These are phyloP conservation scores for Daubentonia madagascariensis DNA, from an alignment of 2,113 vertebrate species.

Conservation along the genomic window DNA sequence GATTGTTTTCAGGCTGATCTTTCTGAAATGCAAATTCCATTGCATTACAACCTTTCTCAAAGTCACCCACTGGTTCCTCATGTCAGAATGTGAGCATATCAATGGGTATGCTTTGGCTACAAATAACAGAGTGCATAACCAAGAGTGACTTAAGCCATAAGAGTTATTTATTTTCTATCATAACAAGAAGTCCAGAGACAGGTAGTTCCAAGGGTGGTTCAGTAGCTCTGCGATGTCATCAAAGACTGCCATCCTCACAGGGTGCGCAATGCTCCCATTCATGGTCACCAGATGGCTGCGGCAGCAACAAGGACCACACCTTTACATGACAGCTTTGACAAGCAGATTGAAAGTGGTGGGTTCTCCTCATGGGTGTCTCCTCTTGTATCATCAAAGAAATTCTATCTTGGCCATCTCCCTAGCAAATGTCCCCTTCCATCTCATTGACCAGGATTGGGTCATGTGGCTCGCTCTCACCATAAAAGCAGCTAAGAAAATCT, in stretches of 20 bases:
- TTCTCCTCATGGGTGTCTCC: background rate
- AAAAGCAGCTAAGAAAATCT: background rate
- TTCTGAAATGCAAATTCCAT: background rate
- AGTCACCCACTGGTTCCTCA: background rate
- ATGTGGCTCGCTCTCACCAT: background rate
- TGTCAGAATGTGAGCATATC: background rate
- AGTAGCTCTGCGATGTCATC: background rate
- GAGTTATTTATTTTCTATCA: background rate
- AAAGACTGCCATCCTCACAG: background rate
- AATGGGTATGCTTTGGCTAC: background rate
- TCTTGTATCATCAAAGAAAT: background rate
- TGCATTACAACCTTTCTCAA: background rate
- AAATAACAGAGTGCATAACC: background rate
- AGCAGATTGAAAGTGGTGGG: background rate
- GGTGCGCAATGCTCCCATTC: background rate
- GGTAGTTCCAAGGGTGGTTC: background rate
- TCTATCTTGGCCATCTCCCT: background rate
- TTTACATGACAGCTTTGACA: too few relatives aligned
- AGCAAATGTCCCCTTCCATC: background rate
- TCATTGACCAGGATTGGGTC: background rate
- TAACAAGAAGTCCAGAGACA: background rate
- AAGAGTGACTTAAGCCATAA: background rate
- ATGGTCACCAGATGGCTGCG: background rate
- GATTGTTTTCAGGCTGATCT: background rate
- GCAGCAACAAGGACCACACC: background rate